These are phyloP conservation scores for Lepus americanus DNA, from an alignment of 2,113 vertebrate species.

Conservation along the genomic window DNA sequence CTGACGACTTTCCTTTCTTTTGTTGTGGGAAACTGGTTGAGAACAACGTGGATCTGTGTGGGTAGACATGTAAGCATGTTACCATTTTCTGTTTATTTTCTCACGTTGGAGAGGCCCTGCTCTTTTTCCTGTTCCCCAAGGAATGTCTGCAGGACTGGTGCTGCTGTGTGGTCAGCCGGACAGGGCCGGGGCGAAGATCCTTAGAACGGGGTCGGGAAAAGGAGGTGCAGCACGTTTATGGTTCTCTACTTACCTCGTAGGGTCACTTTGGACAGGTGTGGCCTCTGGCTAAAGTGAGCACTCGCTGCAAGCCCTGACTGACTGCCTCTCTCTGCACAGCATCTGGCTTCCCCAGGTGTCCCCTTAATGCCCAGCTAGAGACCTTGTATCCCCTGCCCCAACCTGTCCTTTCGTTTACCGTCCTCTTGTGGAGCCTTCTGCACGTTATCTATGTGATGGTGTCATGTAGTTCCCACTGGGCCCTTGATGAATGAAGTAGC, in stretches of 20 bases:
- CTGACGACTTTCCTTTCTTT: not conserved
- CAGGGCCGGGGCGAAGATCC: not conserved
- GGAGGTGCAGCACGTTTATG: not conserved
- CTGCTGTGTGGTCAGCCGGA: accelerated
- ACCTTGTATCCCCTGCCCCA: accelerated
- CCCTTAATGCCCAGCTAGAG: not conserved
- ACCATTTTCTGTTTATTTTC: not conserved
- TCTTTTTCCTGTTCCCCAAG: not conserved
- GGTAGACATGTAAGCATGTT: not conserved
- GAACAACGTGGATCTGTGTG: not conserved
- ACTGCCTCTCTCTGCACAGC: no score
- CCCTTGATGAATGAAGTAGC: not conserved
- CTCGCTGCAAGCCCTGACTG: not conserved
- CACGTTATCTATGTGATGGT: not conserved
- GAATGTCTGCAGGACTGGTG: accelerated
- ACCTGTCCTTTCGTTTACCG: not conserved
- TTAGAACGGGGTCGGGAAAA: accelerated
- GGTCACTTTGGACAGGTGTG: no score
- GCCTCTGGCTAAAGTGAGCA: no score
- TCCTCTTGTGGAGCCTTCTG: not conserved
- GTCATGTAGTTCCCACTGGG: not conserved
- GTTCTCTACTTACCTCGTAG: no score
- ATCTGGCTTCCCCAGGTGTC: not conserved
- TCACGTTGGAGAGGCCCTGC: not conserved
- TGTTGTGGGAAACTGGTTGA: not conserved